A percentile compares a stretch with the other conserved stretches of the same genome.
Conservation (phyloP, 1,140 invertebrate species). For the Nylanderia fulva region DNA sequence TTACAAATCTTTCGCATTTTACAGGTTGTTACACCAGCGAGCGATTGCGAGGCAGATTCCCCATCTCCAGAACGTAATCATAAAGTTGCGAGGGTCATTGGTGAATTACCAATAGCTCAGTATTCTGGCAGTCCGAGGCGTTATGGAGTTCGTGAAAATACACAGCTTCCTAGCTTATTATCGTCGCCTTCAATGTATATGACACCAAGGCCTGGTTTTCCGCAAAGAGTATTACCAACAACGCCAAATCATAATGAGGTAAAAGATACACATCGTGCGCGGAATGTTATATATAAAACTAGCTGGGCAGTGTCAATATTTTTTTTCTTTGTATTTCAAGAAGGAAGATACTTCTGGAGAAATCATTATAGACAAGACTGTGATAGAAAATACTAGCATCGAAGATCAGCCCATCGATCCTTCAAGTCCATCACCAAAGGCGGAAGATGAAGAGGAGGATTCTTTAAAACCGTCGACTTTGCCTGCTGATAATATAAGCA, state of each 20-base stretch:
- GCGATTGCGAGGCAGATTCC: slow-evolving; percentile 85
- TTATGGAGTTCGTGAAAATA: slow-evolving; percentile 90
- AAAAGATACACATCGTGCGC: slow-evolving; percentile 49
- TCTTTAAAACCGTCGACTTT: slow-evolving; percentile 81
- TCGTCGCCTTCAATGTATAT: slow-evolving; percentile 89
- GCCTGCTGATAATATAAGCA: slow-evolving; percentile 81
- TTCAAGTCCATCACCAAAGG: slow-evolving; percentile 71
- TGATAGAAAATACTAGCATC: slow-evolving; percentile 77
- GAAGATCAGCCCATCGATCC: slow-evolving; percentile 74
- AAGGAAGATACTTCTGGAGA: slow-evolving; percentile 81
- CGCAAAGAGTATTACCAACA: slow-evolving; percentile 87
- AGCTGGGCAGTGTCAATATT: slow-evolving; percentile 12
- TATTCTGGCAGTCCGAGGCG: slow-evolving; percentile 96
- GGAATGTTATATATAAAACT: not conserved
- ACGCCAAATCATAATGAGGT: slow-evolving; percentile 85
- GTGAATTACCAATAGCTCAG: slow-evolving; percentile 94
- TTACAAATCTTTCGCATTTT: slow-evolving; percentile 31
- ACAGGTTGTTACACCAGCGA: slow-evolving; percentile 85
- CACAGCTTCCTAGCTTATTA: slow-evolving; percentile 87
- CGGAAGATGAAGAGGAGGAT: slow-evolving; percentile 79
- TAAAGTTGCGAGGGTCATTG: slow-evolving; percentile 93
- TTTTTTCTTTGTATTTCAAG: slow-evolving; percentile 67
- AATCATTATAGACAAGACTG: slow-evolving; percentile 80
- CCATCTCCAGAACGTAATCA: slow-evolving; percentile 85
- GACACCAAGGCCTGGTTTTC: slow-evolving; percentile 90